A percentile compares a stretch with the other conserved stretches of the same genome.
These are phyloP conservation scores for Sparidentex hasta DNA, from an alignment of 2,797 vertebrate genomes.

Conservation along the genomic window DNA sequence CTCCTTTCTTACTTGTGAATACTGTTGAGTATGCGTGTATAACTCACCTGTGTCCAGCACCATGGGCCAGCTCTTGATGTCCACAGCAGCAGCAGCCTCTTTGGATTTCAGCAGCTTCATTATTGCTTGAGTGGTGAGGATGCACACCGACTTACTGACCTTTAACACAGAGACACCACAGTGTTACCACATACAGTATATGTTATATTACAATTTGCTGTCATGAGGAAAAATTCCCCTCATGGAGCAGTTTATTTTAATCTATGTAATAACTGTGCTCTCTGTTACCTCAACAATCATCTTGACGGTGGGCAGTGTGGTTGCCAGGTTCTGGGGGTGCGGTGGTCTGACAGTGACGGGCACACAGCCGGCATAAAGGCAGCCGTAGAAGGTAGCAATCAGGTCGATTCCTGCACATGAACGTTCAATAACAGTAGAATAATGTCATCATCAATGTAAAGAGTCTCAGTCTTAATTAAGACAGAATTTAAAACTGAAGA, in stretches of 20 bases:
- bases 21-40: not conserved
- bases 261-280: not conserved
- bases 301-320: conserved; percentile 96
- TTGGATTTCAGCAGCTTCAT: conserved; percentile 96
- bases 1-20: not conserved
- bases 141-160: conserved; percentile 97
- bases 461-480: not conserved
- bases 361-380: conserved; percentile 95
- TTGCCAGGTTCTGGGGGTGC: conserved; percentile 95
- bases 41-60: conserved; percentile 93
- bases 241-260: not conserved
- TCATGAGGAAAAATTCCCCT: not conserved
- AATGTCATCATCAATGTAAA: not conserved
- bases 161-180: conserved; percentile 71
- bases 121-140: conserved; percentile 96
- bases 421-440: not conserved
- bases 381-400: conserved; percentile 97
- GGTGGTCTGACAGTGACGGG: conserved; percentile 95
- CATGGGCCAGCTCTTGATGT: conserved; percentile 94
- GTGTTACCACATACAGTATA: conserved; percentile 11
- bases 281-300: conserved; percentile 96
- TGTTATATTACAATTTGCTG: not conserved
- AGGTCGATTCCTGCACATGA: conserved; percentile 91
- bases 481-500: not conserved
- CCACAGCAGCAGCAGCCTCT: conserved; percentile 94